These are phyloP conservation scores for Oenanthe melanoleuca DNA, from an alignment of 2,113 vertebrate genomes.

Conservation along the genomic window DNA sequence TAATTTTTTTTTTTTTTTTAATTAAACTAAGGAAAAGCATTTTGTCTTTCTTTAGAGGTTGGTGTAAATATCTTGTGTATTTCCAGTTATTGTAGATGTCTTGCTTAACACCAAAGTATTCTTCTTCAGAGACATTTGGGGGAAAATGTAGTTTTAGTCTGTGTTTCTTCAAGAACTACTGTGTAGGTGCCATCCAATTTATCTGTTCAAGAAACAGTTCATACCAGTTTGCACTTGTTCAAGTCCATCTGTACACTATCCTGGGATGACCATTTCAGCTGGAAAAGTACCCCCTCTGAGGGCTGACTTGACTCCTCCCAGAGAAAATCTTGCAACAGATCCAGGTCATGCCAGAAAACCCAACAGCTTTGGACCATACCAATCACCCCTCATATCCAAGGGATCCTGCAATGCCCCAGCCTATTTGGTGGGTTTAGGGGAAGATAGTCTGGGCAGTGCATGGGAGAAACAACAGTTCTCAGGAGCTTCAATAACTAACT, in stretches of 20 bases:
- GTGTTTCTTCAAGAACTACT: background rate
- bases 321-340: background rate
- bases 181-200: background rate
- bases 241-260: background rate
- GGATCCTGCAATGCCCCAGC: rapidly evolving
- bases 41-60: background rate
- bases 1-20: too few species aligned
- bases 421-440: background rate
- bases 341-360: background rate
- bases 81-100: background rate
- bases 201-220: background rate
- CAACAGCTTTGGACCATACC: background rate
- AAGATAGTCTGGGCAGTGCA: background rate
- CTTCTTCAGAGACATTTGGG: background rate
- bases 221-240: background rate
- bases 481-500: background rate
- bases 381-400: background rate
- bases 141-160: background rate
- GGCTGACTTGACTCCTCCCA: background rate
- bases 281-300: background rate
- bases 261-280: background rate
- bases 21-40: background rate
- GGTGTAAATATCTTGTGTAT: background rate
- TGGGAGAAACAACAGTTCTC: background rate
- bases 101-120: background rate